Evolutionary conservation across 1,140 invertebrate genomes (phyloP).

Genomic region (Penaeus vannamei): DNA sequence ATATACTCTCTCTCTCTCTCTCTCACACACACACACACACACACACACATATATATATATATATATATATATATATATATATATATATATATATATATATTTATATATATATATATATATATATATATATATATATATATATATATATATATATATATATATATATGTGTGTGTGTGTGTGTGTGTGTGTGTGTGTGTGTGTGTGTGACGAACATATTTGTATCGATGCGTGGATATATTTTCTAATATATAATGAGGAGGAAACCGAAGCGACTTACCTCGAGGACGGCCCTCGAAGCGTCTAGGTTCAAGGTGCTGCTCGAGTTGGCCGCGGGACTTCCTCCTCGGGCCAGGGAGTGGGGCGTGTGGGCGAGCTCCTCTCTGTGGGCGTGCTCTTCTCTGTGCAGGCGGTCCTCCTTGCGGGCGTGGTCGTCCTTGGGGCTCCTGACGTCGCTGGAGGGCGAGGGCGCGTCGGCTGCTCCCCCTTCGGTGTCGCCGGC

Average conservation of each 20-base stretch:
- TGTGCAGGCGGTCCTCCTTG: neutral
- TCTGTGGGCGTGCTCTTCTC: conserved; percentile 11
- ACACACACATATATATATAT: too few relatives aligned
- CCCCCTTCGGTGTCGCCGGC: conserved; percentile 44
- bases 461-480: neutral
- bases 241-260: neutral
- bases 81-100: too few relatives aligned
- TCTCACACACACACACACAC: too few relatives aligned
- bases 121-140: too few relatives aligned
- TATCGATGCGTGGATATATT: too few relatives aligned
- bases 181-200: too few relatives aligned
- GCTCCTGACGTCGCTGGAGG: neutral
- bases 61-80: too few relatives aligned
- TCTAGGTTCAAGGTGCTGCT: conserved; percentile 20
- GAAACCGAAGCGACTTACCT: conserved; percentile 2
- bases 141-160: too few relatives aligned
- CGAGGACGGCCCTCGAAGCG: neutral
- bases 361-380: conserved; percentile 42
- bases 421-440: neutral
- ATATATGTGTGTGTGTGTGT: too few relatives aligned
- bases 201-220: too few relatives aligned
- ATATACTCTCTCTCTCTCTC: too few relatives aligned
- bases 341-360: conserved; percentile 24
- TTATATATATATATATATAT: too few relatives aligned
- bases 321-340: conserved; percentile 36